phyloP scores from a whole-genome alignment of 2,113 vertebrate species.

The Paralichthys olivaceus region DNA sequence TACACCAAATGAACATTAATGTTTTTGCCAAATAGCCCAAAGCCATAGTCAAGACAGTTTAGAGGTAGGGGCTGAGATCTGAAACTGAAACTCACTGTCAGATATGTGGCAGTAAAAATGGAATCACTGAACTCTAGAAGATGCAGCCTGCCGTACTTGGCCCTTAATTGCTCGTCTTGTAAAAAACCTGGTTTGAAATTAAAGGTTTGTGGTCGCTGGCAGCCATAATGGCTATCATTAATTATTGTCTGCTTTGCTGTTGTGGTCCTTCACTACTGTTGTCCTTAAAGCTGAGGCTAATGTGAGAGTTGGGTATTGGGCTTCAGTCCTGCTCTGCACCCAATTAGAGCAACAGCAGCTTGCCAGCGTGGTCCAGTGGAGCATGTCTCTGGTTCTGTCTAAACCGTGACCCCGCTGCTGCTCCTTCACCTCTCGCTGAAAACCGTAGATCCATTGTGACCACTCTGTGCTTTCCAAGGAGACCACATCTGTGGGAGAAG shows the following conservation, averaged over 20 bases:
- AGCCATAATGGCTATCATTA: slow-evolving; percentile 72
- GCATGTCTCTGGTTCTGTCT: slow-evolving; percentile 67
- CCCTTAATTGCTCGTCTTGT: slow-evolving; percentile 65
- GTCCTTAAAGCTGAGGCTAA: slow-evolving; percentile 67
- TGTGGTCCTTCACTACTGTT: slow-evolving; percentile 67
- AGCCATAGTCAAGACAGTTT: slow-evolving; percentile 70
- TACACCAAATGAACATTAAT: slow-evolving; percentile 72
- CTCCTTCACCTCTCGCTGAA: slow-evolving; percentile 33
- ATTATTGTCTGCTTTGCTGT: slow-evolving; percentile 77
- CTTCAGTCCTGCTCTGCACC: slow-evolving; percentile 47
- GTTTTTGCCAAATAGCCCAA: slow-evolving; percentile 76
- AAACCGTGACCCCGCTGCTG: slow-evolving; percentile 44
- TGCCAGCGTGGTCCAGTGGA: slow-evolving; percentile 65
- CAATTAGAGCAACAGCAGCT: slow-evolving; percentile 74
- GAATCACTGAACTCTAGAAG: slow-evolving; percentile 60
- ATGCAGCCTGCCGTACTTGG: slow-evolving; percentile 46
- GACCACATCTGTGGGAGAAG: slow-evolving; percentile 41
- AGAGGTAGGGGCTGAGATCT: slow-evolving; percentile 60
- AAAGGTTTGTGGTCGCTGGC: slow-evolving; percentile 67
- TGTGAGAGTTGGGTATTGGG: slow-evolving; percentile 44
- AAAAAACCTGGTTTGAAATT: slow-evolving; percentile 64
- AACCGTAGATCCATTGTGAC: slow-evolving; percentile 32
- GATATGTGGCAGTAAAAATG: slow-evolving; percentile 55
- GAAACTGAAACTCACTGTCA: slow-evolving; percentile 58
- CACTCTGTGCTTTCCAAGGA: slow-evolving; percentile 31